Percentiles rank a stretch among this genome's conserved stretches.
These are phyloP conservation scores for Apamea crenata DNA, from an alignment of 2,888 invertebrate species.

Conservation along the genomic window DNA sequence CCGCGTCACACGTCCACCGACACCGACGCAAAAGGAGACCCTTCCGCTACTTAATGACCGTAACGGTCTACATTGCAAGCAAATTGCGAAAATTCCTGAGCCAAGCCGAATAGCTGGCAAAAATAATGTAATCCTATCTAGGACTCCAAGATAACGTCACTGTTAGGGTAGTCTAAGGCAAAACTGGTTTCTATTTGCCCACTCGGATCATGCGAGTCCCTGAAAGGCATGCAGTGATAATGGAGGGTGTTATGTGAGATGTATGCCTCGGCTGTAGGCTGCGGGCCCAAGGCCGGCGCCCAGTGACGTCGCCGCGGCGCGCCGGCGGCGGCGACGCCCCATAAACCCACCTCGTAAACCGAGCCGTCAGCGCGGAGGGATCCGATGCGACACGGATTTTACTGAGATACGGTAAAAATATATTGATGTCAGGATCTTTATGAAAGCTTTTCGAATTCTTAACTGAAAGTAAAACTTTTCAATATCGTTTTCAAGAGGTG, in stretches of 20 bases:
- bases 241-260: conserved; percentile 34
- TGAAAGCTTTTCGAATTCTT: background rate
- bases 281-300: conserved; percentile 51
- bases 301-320: conserved; percentile 34
- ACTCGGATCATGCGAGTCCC: conserved; percentile 17
- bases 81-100: conserved; percentile 25
- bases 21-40: conserved; percentile 21
- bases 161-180: background rate
- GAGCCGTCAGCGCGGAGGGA: conserved; percentile 30
- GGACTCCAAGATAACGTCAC: conserved; percentile 1
- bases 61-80: conserved; percentile 27
- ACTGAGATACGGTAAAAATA: conserved; percentile 9
- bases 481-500: background rate
- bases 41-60: conserved; percentile 44
- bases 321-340: conserved; percentile 28
- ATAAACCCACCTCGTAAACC: conserved; percentile 43
- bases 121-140: background rate
- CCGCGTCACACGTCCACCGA: conserved; percentile 12
- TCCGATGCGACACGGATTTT: conserved; percentile 11
- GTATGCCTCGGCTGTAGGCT: conserved; percentile 30
- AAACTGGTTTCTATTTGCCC: background rate
- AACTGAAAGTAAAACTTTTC: background rate
- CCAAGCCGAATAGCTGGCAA: conserved; percentile 6
- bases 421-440: conserved; percentile 7
- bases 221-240: conserved; percentile 23